These are phyloP conservation scores for Macquaria australasica DNA, from an alignment of 2,113 vertebrate species.

Conservation along the genomic window DNA sequence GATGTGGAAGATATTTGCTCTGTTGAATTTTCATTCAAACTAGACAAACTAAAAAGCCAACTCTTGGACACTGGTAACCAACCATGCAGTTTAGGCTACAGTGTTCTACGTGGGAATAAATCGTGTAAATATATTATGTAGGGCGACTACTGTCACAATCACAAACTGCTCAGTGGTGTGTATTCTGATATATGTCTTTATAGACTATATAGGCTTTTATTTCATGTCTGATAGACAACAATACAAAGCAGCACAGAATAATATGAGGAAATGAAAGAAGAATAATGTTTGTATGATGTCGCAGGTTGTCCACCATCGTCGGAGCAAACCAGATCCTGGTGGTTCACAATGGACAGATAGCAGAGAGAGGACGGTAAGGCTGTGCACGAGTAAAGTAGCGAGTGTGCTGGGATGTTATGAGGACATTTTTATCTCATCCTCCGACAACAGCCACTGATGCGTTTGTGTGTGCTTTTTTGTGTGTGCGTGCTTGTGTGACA, in stretches of 20 bases:
- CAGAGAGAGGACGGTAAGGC: constrained; percentile 59
- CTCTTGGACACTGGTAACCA: not conserved
- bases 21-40: not conserved
- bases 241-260: not conserved
- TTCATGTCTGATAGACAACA: not conserved
- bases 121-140: not conserved
- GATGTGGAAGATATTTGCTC: not conserved
- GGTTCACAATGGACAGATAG: constrained; percentile 49
- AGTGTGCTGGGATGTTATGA: not conserved
- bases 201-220: not conserved
- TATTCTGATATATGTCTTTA: not conserved
- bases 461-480: constrained; percentile 7
- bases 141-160: not conserved
- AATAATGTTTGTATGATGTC: constrained; percentile 3
- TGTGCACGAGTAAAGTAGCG: not conserved
- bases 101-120: not conserved
- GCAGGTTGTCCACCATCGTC: constrained; percentile 56
- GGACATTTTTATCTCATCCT: not conserved
- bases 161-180: no score
- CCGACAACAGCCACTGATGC: not conserved
- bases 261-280: not conserved
- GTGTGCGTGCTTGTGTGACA: constrained; percentile 13
- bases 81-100: not conserved
- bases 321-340: constrained; percentile 60
- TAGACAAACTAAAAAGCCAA: not conserved